Evolutionary conservation across 2,797 vertebrate genomes (phyloP).

Genomic region (Simalia tracyae): DNA sequence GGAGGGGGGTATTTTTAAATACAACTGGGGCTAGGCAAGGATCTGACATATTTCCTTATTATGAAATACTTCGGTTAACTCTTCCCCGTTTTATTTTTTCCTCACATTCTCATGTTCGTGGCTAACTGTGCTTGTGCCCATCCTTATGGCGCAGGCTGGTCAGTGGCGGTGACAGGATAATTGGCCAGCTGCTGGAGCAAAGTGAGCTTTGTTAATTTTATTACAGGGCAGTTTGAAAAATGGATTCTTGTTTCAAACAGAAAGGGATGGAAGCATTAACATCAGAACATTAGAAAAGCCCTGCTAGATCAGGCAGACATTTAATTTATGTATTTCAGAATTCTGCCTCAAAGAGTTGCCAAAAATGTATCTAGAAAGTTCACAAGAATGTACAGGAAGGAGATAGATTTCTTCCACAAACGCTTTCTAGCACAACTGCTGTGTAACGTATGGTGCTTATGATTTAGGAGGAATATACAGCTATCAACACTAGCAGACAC

Average conservation of each 20-base stretch:
- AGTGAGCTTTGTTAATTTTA: background rate
- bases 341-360: background rate
- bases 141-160: background rate
- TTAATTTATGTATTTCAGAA: background rate
- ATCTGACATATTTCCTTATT: background rate
- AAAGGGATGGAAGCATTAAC: background rate
- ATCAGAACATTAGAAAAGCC: background rate
- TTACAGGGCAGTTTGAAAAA: background rate
- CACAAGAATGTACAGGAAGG: too few relatives aligned
- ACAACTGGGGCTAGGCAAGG: background rate
- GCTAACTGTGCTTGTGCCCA: background rate
- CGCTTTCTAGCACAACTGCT: too few relatives aligned
- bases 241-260: background rate
- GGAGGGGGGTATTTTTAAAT: background rate
- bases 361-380: too few relatives aligned
- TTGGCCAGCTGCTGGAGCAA: background rate
- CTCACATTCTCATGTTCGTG: background rate
- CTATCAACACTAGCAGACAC: too few relatives aligned
- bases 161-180: background rate
- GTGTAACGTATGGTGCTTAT: too few relatives aligned
- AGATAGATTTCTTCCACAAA: too few relatives aligned
- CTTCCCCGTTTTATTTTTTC: background rate
- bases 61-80: background rate
- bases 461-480: too few relatives aligned
- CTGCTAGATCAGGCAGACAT: background rate